Evolutionary conservation across 2,113 vertebrate species (phyloP).

Genomic region (Sylvilagus bachmani): DNA sequence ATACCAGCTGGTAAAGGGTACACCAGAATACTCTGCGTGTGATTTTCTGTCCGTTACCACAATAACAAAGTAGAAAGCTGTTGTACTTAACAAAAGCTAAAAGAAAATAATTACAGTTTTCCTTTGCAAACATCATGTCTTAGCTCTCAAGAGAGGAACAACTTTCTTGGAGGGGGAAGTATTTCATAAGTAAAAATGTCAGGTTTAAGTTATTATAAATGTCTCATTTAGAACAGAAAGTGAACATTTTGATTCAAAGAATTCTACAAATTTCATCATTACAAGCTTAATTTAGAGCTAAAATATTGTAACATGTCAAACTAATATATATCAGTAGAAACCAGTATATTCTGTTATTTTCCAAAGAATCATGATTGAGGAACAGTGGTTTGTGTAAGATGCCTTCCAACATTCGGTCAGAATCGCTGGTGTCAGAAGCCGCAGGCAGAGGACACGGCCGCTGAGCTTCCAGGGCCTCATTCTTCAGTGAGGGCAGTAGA

Average conservation of each 20-base stretch:
- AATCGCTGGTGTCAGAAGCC: not conserved
- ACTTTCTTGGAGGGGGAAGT: no score
- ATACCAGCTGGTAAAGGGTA: slow-evolving; percentile 42
- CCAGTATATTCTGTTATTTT: slow-evolving; percentile 20
- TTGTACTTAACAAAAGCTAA: slow-evolving; percentile 49
- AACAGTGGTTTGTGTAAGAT: not conserved
- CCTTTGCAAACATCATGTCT: no score
- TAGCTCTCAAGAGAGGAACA: no score
- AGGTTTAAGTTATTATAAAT: no score
- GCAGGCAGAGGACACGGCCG: not conserved
- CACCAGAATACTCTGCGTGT: slow-evolving; percentile 27
- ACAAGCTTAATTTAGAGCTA: slow-evolving; percentile 38
- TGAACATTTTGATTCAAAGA: slow-evolving; percentile 8
- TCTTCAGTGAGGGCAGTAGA: not conserved
- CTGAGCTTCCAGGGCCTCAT: not conserved
- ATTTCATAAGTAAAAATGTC: no score
- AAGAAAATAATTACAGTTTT: slow-evolving; percentile 44
- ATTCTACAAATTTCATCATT: slow-evolving; percentile 61
- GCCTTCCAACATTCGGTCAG: not conserved
- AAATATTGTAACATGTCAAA: not conserved
- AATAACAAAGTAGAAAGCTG: slow-evolving; percentile 48
- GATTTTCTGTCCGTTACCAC: slow-evolving; percentile 51
- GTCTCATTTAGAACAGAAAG: no score
- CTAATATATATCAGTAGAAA: not conserved
- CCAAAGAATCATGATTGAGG: slow-evolving; percentile 50